Percentiles rank a stretch among this genome's conserved stretches.
phyloP scores from a whole-genome alignment of 2,888 invertebrate genomes.

The Melanostoma mellinum region DNA sequence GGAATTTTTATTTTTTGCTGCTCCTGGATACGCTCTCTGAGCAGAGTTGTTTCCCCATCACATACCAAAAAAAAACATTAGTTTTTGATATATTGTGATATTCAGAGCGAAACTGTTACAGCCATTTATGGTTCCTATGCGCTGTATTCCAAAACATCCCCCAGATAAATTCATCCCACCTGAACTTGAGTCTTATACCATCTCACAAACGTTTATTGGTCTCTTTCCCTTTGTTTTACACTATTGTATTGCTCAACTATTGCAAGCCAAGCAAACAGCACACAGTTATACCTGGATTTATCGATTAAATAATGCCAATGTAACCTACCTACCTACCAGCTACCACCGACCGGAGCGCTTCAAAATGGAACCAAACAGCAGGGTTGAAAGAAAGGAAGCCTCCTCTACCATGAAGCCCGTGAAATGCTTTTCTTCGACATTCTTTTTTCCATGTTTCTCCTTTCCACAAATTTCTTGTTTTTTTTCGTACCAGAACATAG shows the following conservation, averaged over 20 bases:
- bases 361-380: conserved; percentile 18
- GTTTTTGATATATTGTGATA: not conserved
- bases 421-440: conserved; percentile 44
- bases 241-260: conserved; percentile 43
- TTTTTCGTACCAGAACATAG: conserved; percentile 32
- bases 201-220: conserved; percentile 12
- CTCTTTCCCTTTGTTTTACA: conserved; percentile 24
- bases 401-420: conserved; percentile 49
- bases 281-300: conserved; percentile 66
- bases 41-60: not conserved
- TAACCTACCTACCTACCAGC: conserved; percentile 35
- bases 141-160: not conserved
- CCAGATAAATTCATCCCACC: conserved; percentile 17
- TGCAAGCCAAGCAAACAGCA: conserved; percentile 51
- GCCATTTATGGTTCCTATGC: not conserved
- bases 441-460: conserved; percentile 2
- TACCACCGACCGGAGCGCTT: conserved; percentile 2
- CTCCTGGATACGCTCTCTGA: not conserved
- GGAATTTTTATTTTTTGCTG: not conserved
- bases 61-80: not conserved
- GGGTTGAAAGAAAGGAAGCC: conserved; percentile 30
- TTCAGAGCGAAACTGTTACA: conserved; percentile 9
- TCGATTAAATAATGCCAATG: conserved; percentile 70
- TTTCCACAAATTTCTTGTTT: conserved; percentile 3
- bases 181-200: conserved; percentile 1